A percentile compares a stretch with the other conserved stretches of the same genome.
Conservation (phyloP, 2,113 vertebrate genomes). For the Regulus satrapa region DNA sequence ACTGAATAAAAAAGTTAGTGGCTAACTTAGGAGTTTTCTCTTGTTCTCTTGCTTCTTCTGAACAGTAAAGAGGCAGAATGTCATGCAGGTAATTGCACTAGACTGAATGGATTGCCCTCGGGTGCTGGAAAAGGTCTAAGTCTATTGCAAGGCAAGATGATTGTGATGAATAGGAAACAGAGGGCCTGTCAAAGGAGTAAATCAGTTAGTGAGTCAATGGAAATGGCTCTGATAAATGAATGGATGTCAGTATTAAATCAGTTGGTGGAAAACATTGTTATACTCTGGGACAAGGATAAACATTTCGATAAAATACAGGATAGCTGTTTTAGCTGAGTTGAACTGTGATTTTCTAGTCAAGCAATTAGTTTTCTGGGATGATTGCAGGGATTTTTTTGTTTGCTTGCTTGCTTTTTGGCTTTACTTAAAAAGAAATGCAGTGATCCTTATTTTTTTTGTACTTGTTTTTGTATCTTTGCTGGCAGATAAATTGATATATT, state of each 20-base stretch:
- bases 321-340: background rate
- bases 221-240: constrained; percentile 49
- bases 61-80: constrained; percentile 5
- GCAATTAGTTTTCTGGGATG: background rate
- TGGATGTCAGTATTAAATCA: constrained; percentile 27
- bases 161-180: constrained; percentile 61
- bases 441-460: background rate
- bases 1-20: background rate
- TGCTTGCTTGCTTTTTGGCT: background rate
- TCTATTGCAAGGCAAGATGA: constrained; percentile 52
- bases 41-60: background rate
- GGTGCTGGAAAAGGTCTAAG: constrained; percentile 47
- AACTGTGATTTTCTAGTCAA: background rate
- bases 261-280: constrained; percentile 19
- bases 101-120: constrained; percentile 24
- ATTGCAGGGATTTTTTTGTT: background rate
- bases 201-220: constrained; percentile 53
- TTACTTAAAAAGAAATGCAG: background rate
- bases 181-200: constrained; percentile 28
- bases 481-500: background rate
- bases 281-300: background rate
- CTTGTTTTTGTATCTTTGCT: background rate
- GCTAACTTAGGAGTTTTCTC: background rate
- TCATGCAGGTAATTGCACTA: constrained; percentile 44
- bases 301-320: constrained; percentile 38